Base-by-base conservation (phyloP, 2,888 invertebrate genomes). In the Melanostoma scalare region DNA sequence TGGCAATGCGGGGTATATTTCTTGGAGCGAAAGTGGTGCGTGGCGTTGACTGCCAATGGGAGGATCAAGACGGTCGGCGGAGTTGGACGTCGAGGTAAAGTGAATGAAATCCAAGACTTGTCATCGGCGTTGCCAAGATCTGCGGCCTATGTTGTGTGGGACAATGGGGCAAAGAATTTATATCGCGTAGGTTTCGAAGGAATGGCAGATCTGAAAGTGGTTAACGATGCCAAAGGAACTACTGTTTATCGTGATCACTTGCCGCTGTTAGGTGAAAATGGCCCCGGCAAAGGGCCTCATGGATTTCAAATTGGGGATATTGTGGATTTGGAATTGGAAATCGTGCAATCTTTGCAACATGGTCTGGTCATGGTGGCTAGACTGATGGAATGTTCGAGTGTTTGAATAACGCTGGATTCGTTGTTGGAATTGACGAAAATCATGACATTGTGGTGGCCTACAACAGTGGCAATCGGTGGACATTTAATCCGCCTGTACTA, bases 341-440 rank as follows among this genome's bases (percentile, higher is more conserved):
- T 99, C 89, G 98, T 99, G 1, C 98, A 98, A 90, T 97, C 97
- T 0, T 81, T 91, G 60, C 99, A 99, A 89, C 98, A 98, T 88
- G 98, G 98, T 0, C 99, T n/a, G n/a, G n/a, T n/a, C n/a, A 99
- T 91, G 96, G 96, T 0, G 99, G 99, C 1, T 99, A 99, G 99
- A 98, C 98, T 0, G 98, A 99, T 89, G 98, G 98, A 63, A 99
- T 99, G 99, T 98, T 97, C 91, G 98, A 99, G 92, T 98, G 98
- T 89, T 93, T 99, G 69, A 97, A 96, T 84, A 94, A 96, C 67
- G 96, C 97, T 0, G 99, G 99, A 50, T 96, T 97, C 30, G 98
- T 99, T 2, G 97, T 98, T 9, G 97, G 98, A 55, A 98, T 99
- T 86, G 99, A 99, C 89, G 99, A 99, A 92, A 99, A 99, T 92